These are phyloP conservation scores for Euplexia lucipara DNA, from an alignment of 2,888 invertebrate genomes.

Conservation along the genomic window DNA sequence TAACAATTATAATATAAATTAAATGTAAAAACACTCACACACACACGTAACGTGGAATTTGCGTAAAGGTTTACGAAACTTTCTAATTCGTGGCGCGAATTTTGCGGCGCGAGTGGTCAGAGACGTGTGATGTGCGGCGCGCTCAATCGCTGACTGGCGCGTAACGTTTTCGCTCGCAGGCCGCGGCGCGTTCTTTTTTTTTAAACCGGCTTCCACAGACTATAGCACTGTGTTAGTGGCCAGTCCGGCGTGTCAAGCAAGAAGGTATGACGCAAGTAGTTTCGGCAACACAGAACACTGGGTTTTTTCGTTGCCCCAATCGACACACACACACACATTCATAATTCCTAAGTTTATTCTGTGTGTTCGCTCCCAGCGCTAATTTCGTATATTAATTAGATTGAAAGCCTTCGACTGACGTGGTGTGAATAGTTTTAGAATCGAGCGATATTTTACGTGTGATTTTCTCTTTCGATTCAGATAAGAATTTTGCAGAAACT, in stretches of 20 bases:
- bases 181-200: slow-evolving; percentile 73
- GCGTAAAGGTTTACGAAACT: slow-evolving; percentile 75
- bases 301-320: slow-evolving; percentile 82
- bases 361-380: slow-evolving; percentile 47
- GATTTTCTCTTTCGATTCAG: slow-evolving; percentile 15
- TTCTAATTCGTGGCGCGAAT: slow-evolving; percentile 82
- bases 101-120: slow-evolving; percentile 67
- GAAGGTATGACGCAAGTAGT: slow-evolving; percentile 86
- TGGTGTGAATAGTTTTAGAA: slow-evolving; percentile 34
- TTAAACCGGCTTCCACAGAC: slow-evolving; percentile 69
- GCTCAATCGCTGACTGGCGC: slow-evolving; percentile 80
- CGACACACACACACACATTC: slow-evolving; percentile 69
- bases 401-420: slow-evolving; percentile 52
- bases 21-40: slow-evolving; percentile 73
- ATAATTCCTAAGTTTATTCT: slow-evolving; percentile 53
- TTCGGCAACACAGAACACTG: slow-evolving; percentile 84
- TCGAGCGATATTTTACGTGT: slow-evolving; percentile 16
- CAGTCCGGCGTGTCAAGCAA: slow-evolving; percentile 79
- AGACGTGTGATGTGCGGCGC: slow-evolving; percentile 78
- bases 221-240: slow-evolving; percentile 67
- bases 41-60: slow-evolving; percentile 71
- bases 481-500: slow-evolving; percentile 16
- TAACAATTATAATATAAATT: slow-evolving; percentile 66
- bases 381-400: slow-evolving; percentile 60
- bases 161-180: slow-evolving; percentile 73